Evolutionary conservation across 2,113 vertebrate species (phyloP).

Genomic region (Aegotheles bennettii): DNA sequence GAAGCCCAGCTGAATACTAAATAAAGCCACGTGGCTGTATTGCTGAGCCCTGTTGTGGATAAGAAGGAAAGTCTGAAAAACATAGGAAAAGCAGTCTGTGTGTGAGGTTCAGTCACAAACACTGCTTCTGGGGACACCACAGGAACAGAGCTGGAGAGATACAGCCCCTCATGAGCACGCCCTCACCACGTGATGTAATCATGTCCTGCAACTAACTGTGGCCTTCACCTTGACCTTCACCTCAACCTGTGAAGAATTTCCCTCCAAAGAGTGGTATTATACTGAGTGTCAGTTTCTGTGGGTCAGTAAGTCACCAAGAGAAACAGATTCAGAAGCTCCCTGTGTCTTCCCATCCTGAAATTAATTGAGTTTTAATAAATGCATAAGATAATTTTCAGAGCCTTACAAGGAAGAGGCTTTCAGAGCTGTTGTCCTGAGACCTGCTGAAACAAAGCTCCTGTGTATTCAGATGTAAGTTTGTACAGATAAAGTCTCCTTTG

Average conservation of each 20-base stretch:
- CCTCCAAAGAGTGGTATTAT: not conserved
- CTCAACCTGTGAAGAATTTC: not conserved
- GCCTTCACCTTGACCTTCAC: not conserved
- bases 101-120: not conserved
- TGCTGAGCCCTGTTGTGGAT: not conserved
- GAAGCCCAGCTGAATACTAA: conserved; percentile 23
- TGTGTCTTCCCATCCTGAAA: not conserved
- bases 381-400: not conserved
- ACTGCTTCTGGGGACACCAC: not conserved
- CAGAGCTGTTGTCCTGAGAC: not conserved
- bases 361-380: not conserved
- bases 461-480: not conserved
- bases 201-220: fast-evolving
- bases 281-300: not conserved
- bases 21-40: not conserved
- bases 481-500: not conserved
- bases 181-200: not conserved
- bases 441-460: not conserved
- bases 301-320: not conserved
- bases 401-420: not conserved
- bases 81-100: not conserved
- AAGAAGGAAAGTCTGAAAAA: not conserved
- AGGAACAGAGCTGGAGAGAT: not conserved
- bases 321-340: not conserved
- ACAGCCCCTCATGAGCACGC: not conserved